Evolutionary conservation across 2,113 vertebrate genomes (phyloP).

Genomic region (Orycteropus afer): DNA sequence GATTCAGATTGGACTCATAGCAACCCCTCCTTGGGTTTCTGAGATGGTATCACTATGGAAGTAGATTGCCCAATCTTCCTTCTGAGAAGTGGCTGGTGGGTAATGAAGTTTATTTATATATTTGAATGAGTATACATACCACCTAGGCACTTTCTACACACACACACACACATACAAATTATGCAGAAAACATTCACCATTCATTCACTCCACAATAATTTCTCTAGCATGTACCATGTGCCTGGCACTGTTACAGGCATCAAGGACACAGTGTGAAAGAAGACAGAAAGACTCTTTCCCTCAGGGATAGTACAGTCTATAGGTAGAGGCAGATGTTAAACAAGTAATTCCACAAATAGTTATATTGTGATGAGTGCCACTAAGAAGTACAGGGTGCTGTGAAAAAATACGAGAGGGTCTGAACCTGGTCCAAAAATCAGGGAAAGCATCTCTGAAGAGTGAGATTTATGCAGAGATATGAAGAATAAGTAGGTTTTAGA

Average conservation of each 20-base stretch:
- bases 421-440: background rate
- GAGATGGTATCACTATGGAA: too few relatives aligned
- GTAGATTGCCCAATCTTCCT: too few relatives aligned
- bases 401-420: background rate
- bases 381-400: background rate
- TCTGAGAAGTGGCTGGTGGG: too few relatives aligned
- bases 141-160: background rate
- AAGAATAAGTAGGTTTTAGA: background rate
- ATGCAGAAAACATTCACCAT: background rate
- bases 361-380: background rate
- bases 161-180: background rate
- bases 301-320: background rate
- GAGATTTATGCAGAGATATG: background rate
- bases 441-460: background rate
- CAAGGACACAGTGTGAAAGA: background rate
- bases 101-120: too few relatives aligned
- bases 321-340: background rate
- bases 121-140: background rate
- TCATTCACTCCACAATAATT: background rate
- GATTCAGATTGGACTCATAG: too few relatives aligned
- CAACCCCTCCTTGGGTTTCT: too few relatives aligned
- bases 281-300: background rate
- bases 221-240: background rate
- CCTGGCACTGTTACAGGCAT: background rate
- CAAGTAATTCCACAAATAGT: background rate